Percentiles rank a stretch among this genome's conserved stretches.
Conservation (phyloP, 2,888 invertebrate species). For the Augochlorella aurata region DNA sequence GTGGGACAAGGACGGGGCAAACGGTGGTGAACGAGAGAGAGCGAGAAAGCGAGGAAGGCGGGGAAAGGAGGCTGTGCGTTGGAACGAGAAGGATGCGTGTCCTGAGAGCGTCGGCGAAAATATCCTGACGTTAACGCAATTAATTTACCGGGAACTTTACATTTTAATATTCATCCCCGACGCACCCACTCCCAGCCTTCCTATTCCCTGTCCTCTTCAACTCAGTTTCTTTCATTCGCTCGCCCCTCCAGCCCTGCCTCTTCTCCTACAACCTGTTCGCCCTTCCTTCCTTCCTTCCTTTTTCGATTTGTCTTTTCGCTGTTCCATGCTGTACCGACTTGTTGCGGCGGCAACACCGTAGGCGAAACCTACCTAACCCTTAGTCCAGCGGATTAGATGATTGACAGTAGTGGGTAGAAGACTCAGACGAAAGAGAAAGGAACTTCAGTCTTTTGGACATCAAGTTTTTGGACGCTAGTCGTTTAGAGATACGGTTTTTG, state of each 20-base stretch:
- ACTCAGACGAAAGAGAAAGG: no score
- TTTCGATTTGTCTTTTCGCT: constrained; percentile 23
- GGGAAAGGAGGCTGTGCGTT: constrained; percentile 19
- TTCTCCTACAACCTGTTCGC: constrained; percentile 8
- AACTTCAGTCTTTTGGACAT: no score
- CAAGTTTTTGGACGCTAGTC: no score
- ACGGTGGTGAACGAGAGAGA: constrained; percentile 18
- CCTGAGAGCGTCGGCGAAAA: constrained; percentile 63
- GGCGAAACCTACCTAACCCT: no score
- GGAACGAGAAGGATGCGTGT: constrained; percentile 34
- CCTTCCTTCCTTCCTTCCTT: constrained; percentile 3
- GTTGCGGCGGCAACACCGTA: background rate
- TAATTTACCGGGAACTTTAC: constrained; percentile 76
- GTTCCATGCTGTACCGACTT: constrained; percentile 20
- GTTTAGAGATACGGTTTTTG: no score
- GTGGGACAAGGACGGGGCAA: constrained; percentile 15
- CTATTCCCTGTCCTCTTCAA: constrained; percentile 2
- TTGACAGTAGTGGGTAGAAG: no score
- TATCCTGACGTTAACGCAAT: constrained; percentile 77
- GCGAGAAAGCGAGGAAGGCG: constrained; percentile 22
- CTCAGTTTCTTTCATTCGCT: constrained; percentile 18
- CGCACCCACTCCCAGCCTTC: constrained; percentile 33
- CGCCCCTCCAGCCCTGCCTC: background rate
- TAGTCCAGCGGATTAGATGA: no score
- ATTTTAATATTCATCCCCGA: constrained; percentile 78